Conservation (phyloP, 2,797 vertebrate genomes). For the Siniperca scherzeri region DNA sequence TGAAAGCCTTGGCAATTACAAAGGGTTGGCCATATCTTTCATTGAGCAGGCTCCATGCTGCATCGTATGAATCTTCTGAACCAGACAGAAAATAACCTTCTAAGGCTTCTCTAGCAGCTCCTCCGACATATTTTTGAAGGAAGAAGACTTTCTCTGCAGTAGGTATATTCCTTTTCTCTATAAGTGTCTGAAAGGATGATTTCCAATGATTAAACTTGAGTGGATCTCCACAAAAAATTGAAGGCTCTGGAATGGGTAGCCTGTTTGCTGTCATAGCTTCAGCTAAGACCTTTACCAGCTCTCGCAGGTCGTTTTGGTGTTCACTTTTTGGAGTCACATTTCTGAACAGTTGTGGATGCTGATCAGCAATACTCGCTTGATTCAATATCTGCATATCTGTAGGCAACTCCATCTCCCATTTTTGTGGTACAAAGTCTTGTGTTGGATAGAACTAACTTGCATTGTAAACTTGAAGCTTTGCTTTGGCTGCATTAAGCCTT, state of each 20-base stretch:
- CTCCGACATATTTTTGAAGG: constrained; percentile 55
- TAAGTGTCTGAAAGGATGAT: constrained; percentile 47
- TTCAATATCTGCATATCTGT: not conserved
- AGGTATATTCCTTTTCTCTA: constrained; percentile 47
- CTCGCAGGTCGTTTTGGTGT: not conserved
- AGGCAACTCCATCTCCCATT: constrained; percentile 29
- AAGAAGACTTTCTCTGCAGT: constrained; percentile 42
- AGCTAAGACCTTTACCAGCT: constrained; percentile 30
- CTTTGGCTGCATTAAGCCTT: no score
- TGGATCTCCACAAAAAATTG: no score
- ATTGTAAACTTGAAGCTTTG: no score
- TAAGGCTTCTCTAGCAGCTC: constrained; percentile 27
- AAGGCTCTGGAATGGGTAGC: no score
- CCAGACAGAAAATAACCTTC: constrained; percentile 35
- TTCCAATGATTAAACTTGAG: constrained; percentile 37
- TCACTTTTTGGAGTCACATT: not conserved
- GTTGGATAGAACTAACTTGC: no score
- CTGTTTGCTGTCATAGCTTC: no score
- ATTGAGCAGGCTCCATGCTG: constrained; percentile 43
- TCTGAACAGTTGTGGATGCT: not conserved
- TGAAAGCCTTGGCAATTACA: no score
- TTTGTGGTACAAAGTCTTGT: no score
- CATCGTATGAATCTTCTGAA: constrained; percentile 22
- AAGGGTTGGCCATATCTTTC: no score
- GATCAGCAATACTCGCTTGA: not conserved